Evolutionary conservation across 2,797 vertebrate genomes (phyloP), one percentile per base, ranked within the genome.

Genomic region (Furcifer pardalis): DNA sequence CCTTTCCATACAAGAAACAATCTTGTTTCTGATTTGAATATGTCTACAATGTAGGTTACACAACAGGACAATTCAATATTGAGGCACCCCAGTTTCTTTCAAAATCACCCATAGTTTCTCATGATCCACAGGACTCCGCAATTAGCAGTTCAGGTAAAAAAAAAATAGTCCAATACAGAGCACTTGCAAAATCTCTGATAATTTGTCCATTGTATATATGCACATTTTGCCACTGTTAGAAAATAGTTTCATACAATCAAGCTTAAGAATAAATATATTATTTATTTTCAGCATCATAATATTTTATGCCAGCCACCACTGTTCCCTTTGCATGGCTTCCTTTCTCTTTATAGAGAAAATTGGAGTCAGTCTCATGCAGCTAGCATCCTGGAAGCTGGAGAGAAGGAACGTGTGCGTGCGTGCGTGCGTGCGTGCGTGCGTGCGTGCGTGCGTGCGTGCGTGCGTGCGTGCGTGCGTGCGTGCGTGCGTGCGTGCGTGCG

Each of bases 171-270:
- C 46, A 12, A 37, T 82, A 37, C 8, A 79, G 30, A 49, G 5
- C 62, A 66, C 1, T 2, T 23, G 3, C 65, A 79, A 63, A 78
- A 42, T 27, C 42, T 44, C 5, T 46, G 44, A 21, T 63, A n/a
- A 65, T 78, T 78, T 25, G 42, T 44, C 35, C 68, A n/a, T n/a
- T 49, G 1, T 12, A 49, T 49, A 75, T 25, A 19, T 35, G 25
- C 7, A 87, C n/a, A 73, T 72, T 86, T 84, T 56, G 82, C 89
- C 35, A 44, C 19, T 82, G 37, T 77, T 7, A 5, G 84, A 1
- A 60, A 74, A 62, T 12, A 49, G 85, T 46, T 17, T 82, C 4
- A 44, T 32, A 84, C 27, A 72, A 72, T 62, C 25, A 32, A 30
- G 7, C 9, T 21, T 60, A 81, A 73, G 27, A 21, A n/a, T n/a